Evolutionary conservation across 2,113 vertebrate species (phyloP), one percentile per base, ranked within the genome.

Genomic region (Ramphastos sulfuratus): DNA sequence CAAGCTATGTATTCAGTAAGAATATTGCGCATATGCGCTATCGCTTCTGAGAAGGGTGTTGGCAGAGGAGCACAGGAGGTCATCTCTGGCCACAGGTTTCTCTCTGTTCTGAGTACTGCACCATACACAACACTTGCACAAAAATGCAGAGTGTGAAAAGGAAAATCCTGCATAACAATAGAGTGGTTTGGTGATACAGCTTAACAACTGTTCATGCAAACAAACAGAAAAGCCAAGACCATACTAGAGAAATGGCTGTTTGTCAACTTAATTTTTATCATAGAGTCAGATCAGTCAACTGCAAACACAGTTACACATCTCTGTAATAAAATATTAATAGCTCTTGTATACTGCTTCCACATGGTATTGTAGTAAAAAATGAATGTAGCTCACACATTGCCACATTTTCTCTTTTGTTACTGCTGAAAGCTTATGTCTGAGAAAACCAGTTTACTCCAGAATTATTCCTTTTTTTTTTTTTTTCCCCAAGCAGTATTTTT

Each of bases 261-360:
- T 81, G 84, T 58, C 84, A 82, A 15, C 70, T 75, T 75, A 83
- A 86, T 85, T 94, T 35, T 85, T 78, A 55, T 46, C 48, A 35
- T 33, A 74, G 21, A 91, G 81, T 61, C 70, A 74, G 59, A 90
- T 61, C 70, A 82, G 67, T 59, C 91, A 87, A 63, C 71, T 66
- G 71, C 74, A 75, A 72, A 76, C 74, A 67, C 30, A 79, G 52
- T 69, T 78, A 95, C 66, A 79, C 63, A 82, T 79, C 52, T 66
- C 55, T 28, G 24, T 67, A 87, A 93, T 89, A 79, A 92, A 95
- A 63, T 73, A 95, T 93, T 89, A 85, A 92, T 75, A 63, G 72
- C 30, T 92, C 75, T 88, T 44, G 58, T 71, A 58, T 30, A 60
- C 58, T 54, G 20, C 58, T 90, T 93, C 59, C 55, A 70, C 67